Base-by-base conservation (phyloP, 2,888 invertebrate genomes). In the Vesta saturnalis region DNA sequence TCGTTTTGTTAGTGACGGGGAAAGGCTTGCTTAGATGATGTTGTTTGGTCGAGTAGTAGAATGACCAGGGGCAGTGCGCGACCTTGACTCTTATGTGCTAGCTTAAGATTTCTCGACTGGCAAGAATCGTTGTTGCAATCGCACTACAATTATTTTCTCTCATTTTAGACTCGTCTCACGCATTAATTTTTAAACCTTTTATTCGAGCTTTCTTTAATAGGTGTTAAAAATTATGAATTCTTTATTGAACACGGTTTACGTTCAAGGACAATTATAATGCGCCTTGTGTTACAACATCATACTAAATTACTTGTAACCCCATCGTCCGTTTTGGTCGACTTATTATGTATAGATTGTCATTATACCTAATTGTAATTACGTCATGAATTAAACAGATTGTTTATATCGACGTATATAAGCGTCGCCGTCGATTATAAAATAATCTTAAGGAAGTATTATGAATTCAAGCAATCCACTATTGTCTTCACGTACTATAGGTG, bases 21-120 rank as follows among this genome's bases (percentile, higher is more conserved):
- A 70, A 62, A 60, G 47, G 64, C 54, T 23, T 18, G 60, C 58
- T 19, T 60, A 65, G 69, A 56, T 69, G 68, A 73, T 71, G 73
- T 72, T 72, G 73, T 73, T 74, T 69, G 69, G 73, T 70, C 72
- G 72, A 73, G 69, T 74, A 74, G 73, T 74, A 73, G 74, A 74
- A 72, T 74, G 67, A 72, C 76, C 73, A 72, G 73, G 73, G 76
- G 73, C 73, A 74, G 67, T 73, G 74, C 63, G 74, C 75, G 73
- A 70, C 75, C 75, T 76, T 76, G 76, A 76, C 76, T 76, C 72
- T 64, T 68, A 69, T 72, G 71, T 68, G 63, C 64, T 72, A 70
- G 71, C 67, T 69, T 60, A 65, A 70, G 72, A 72, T 67, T 72
- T 71, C 69, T 68, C 63, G 71, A 59, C 61, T 68, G 63, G 66